Conservation (phyloP, 2,888 invertebrate genomes). For the Diarsia dahlii region DNA sequence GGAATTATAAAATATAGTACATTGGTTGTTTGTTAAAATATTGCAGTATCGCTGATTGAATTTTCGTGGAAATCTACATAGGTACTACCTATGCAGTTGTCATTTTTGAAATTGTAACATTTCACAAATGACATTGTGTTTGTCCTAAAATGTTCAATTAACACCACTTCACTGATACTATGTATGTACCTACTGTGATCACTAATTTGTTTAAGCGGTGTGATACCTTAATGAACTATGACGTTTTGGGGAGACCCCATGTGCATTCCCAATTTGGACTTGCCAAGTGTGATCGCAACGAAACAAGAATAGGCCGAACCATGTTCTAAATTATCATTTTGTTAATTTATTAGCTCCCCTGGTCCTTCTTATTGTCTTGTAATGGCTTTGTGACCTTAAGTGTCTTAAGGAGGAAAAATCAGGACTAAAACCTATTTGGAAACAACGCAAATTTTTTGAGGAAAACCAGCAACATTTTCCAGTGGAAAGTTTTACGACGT, state of each 20-base stretch:
- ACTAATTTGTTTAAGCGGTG: background rate
- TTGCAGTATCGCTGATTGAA: background rate
- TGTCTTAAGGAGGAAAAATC: slow-evolving; percentile 26
- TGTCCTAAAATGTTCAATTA: background rate
- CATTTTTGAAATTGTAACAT: background rate
- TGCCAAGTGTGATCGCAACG: slow-evolving; percentile 3
- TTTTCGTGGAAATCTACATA: background rate
- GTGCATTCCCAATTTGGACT: background rate
- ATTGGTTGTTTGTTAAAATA: background rate
- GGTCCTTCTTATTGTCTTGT: slow-evolving; percentile 27
- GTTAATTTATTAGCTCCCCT: slow-evolving; percentile 3
- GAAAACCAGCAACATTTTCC: background rate
- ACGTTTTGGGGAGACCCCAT: background rate
- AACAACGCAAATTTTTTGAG: background rate
- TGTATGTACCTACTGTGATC: background rate
- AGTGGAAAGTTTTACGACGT: background rate
- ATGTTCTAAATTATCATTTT: slow-evolving; percentile 19
- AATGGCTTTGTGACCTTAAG: slow-evolving; percentile 28
- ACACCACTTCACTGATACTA: background rate
- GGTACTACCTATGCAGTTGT: background rate
- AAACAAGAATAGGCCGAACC: slow-evolving; percentile 14
- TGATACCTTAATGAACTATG: background rate
- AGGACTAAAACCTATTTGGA: background rate
- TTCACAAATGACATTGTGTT: too few relatives aligned
- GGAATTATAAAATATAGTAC: background rate